Evolutionary conservation across 2,888 invertebrate genomes (phyloP), one percentile per base, ranked within the genome.

Genomic region (Callyntrura sp.): DNA sequence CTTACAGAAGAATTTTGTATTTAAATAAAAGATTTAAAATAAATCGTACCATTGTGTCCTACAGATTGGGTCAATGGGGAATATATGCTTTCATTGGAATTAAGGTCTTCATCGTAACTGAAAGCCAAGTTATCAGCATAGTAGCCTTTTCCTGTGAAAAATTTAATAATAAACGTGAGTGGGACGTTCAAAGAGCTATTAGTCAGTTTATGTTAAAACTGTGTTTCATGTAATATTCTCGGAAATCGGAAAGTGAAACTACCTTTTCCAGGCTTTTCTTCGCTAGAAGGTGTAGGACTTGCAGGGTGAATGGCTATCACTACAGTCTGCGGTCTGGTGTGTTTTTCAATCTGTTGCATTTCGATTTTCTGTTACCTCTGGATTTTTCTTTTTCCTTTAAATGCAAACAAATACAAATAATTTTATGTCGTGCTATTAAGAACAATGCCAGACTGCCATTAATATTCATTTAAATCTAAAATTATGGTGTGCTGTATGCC

Each of bases 121-220:
- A 60, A 85, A n/a, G 76, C 85, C 12, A 76, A 43, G 48, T 85
- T 85, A n/a, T 45, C 62, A 12, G 76, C 76, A 62, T 60, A 85
- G 17, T 78, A 76, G 45, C 85, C 78, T 43, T 45, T 43, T 23
- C 45, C 85, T 62, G 48, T 57, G 0, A 3, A 51, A 51, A 51
- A n/a, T 5, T 35, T 35, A 35, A 4, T 35, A 35, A 35, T 35
- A n/a, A n/a, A n/a, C n/a, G n/a, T n/a, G n/a, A n/a, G n/a, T n/a
- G n/a, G n/a, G n/a, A n/a, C n/a, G n/a, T n/a, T n/a, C n/a, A n/a
- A 45, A 45, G 11, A 45, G 45, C 45, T 6, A 11, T 45, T 45
- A 11, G 11, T 45, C 5, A 45, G 5, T 45, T 45, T 45, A 11
- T 45, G 45, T 45, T 45, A 45, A 14, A 14, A 9, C 11, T 9